Percentiles rank a stretch among this genome's conserved stretches.
These are phyloP conservation scores for Parnassius apollo DNA, from an alignment of 2,888 invertebrate species.

Conservation along the genomic window DNA sequence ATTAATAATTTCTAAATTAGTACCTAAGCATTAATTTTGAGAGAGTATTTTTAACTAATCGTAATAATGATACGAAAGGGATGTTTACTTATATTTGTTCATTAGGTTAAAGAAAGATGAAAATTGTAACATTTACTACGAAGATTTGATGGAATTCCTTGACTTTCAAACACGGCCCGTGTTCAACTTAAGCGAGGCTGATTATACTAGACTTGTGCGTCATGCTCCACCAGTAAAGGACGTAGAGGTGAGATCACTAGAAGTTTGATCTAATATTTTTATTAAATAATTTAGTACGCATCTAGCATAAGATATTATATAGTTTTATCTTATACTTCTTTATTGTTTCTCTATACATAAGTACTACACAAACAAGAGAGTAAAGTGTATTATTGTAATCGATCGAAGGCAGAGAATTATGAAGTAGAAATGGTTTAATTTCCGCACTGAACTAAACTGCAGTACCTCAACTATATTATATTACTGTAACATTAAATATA, in stretches of 20 bases:
- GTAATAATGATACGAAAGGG: not conserved
- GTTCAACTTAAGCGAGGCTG: constrained; percentile 55
- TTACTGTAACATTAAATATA: not conserved
- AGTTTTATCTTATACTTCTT: too few species aligned
- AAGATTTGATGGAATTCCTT: constrained; percentile 86
- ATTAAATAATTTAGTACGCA: not conserved
- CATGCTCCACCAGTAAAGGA: constrained; percentile 70
- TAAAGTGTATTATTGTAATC: too few species aligned
- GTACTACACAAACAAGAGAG: too few species aligned
- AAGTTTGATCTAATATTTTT: constrained; percentile 1
- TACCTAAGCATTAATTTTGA: too few species aligned
- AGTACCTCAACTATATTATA: too few species aligned
- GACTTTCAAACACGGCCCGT: constrained; percentile 82
- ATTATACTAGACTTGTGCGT: constrained; percentile 61
- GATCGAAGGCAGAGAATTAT: too few species aligned
- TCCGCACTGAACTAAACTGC: too few species aligned
- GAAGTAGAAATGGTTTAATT: too few species aligned
- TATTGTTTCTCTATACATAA: too few species aligned
- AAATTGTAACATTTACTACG: constrained; percentile 83
- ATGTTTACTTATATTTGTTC: constrained; percentile 26
- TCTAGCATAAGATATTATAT: too few species aligned
- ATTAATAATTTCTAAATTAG: too few species aligned
- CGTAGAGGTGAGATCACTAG: constrained; percentile 52
- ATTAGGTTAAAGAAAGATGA: constrained; percentile 83
- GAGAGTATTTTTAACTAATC: too few species aligned